Percentiles rank a stretch among this genome's conserved stretches.
phyloP scores from a whole-genome alignment of 2,888 invertebrate genomes.

The Andrena hattorfiana region DNA sequence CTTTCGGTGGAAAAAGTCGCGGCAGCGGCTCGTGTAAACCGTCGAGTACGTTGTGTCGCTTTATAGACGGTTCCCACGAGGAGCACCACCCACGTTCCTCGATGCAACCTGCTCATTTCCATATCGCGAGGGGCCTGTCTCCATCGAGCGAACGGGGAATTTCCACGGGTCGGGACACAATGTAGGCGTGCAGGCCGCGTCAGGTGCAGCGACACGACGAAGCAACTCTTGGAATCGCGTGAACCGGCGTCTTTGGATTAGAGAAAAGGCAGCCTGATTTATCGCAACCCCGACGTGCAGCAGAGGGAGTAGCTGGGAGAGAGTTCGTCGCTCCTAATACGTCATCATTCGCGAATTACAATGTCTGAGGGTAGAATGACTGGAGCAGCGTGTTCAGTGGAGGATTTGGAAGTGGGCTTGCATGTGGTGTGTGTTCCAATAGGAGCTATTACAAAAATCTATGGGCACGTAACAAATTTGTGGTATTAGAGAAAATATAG shows the following conservation, averaged over 20 bases:
- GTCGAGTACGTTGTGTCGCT: conserved; percentile 40
- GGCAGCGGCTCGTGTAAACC: conserved; percentile 36
- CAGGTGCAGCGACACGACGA: conserved; percentile 13
- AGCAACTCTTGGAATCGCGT: background rate
- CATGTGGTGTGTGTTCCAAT: too few relatives aligned
- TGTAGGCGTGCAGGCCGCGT: background rate
- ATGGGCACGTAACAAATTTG: too few relatives aligned
- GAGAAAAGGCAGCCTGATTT: conserved; percentile 28
- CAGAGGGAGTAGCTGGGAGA: background rate
- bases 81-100: conserved; percentile 22
- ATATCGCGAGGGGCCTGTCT: conserved; percentile 9
- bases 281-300: conserved; percentile 11
- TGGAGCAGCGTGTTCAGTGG: too few relatives aligned
- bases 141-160: conserved; percentile 24
- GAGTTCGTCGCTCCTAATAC: conserved; percentile 7
- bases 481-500: too few relatives aligned
- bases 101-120: conserved; percentile 27
- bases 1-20: conserved; percentile 13
- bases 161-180: conserved; percentile 29
- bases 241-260: conserved; percentile 25
- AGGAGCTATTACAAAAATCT: too few relatives aligned
- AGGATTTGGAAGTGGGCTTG: too few relatives aligned
- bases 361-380: background rate
- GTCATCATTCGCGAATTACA: background rate
- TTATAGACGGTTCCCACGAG: conserved; percentile 45